Percentiles rank a stretch among this genome's conserved stretches.
phyloP scores from a whole-genome alignment of 2,888 invertebrate genomes.

The Hirtodrosophila duncani region DNA sequence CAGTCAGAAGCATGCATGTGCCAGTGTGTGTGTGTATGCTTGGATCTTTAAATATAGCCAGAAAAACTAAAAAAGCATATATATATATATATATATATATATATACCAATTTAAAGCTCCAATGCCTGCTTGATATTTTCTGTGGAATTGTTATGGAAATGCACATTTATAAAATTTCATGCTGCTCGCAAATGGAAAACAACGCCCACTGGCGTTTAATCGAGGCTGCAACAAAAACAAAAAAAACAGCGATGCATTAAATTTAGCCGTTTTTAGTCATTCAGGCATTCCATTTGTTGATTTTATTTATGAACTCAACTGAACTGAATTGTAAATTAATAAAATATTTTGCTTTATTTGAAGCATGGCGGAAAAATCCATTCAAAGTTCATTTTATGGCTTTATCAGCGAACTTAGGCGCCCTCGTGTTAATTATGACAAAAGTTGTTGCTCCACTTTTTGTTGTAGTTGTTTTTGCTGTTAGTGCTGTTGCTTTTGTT shows the following conservation, averaged over 20 bases:
- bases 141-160: no score
- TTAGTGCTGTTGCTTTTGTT: neutral
- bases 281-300: conserved; percentile 24
- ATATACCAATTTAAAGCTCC: no score
- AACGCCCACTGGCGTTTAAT: conserved; percentile 63
- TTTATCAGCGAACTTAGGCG: conserved; percentile 24
- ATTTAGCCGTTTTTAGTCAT: conserved; percentile 16
- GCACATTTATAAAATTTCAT: no score
- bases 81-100: no score
- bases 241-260: conserved; percentile 22
- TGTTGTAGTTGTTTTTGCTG: neutral
- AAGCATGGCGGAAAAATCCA: neutral
- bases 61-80: no score
- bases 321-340: conserved; percentile 44
- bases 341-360: conserved; percentile 15
- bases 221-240: conserved; percentile 1
- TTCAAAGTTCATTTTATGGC: conserved; percentile 32
- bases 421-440: conserved; percentile 38
- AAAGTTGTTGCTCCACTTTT: neutral
- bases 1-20: no score
- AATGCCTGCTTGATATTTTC: no score
- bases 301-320: neutral
- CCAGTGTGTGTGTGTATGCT: no score
- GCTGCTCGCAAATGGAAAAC: no score
- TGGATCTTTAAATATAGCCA: no score